Conservation (phyloP, 1,140 invertebrate genomes). For the Drosophila rhopaloa region DNA sequence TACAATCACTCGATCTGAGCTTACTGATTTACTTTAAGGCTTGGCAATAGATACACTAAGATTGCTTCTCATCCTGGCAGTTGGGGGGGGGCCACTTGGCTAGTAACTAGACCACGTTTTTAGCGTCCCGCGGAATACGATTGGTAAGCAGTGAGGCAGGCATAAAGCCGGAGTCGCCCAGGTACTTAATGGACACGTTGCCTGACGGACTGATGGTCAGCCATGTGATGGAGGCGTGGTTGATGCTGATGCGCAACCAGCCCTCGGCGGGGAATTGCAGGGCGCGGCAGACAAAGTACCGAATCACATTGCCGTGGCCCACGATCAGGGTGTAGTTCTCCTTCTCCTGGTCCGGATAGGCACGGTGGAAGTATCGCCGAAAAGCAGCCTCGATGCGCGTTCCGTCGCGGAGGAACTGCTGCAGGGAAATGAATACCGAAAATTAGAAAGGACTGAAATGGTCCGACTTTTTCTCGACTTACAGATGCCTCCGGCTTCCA, state of each 20-base stretch:
- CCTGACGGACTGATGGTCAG: slow-evolving; percentile 94
- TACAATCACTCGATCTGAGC: background rate
- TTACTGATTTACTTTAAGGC: slow-evolving; percentile 18
- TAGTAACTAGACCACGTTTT: slow-evolving; percentile 68
- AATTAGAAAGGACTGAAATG: background rate
- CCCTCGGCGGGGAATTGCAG: slow-evolving; percentile 98
- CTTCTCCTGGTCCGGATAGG: slow-evolving; percentile 90
- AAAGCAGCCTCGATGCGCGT: slow-evolving; percentile 98
- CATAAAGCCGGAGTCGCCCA: slow-evolving; percentile 97
- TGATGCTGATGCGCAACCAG: slow-evolving; percentile 96
- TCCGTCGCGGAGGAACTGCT: slow-evolving; percentile 98
- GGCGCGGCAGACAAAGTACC: slow-evolving; percentile 98
- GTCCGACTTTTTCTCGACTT: slow-evolving; percentile 73
- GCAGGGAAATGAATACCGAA: slow-evolving; percentile 60
- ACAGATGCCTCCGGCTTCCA: slow-evolving; percentile 94
- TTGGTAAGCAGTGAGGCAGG: slow-evolving; percentile 84
- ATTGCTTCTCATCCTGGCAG: slow-evolving; percentile 22
- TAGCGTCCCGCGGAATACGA: slow-evolving; percentile 72
- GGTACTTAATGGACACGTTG: slow-evolving; percentile 90
- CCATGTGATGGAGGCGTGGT: slow-evolving; percentile 97
- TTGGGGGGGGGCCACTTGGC: no score
- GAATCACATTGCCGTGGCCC: slow-evolving; percentile 99
- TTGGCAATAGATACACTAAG: slow-evolving; percentile 30
- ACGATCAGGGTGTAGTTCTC: slow-evolving; percentile 97
- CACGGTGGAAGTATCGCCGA: slow-evolving; percentile 96